phyloP scores from a whole-genome alignment of 2,113 vertebrate species.

The Microtus ochrogaster region DNA sequence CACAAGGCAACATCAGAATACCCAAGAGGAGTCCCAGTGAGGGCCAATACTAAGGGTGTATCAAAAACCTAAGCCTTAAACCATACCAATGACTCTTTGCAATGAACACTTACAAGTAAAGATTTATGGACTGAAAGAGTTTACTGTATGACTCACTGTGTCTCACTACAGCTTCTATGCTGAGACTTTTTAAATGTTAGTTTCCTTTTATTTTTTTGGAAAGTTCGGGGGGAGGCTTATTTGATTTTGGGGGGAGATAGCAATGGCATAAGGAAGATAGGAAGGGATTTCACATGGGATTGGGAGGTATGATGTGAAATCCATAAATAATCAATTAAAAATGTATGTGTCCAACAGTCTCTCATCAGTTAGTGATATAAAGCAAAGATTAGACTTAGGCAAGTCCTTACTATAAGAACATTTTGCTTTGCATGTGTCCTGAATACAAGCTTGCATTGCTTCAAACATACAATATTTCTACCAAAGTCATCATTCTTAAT shows the following conservation, averaged over 20 bases:
- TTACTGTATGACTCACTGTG: not conserved
- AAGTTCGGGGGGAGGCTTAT: not conserved
- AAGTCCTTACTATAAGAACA: not conserved
- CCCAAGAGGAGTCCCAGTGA: not conserved
- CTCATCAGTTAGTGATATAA: not conserved
- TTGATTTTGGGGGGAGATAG: not conserved
- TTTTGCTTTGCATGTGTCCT: not conserved
- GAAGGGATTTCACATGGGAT: not conserved
- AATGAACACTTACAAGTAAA: not conserved
- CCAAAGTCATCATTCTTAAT: not conserved
- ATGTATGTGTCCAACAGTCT: not conserved
- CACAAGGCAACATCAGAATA: not conserved
- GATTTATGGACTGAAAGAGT: not conserved
- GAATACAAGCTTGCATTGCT: not conserved
- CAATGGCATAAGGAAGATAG: not conserved
- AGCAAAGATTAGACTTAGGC: not conserved
- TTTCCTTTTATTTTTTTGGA: not conserved
- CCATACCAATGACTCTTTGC: not conserved
- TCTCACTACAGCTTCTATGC: not conserved
- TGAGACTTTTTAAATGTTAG: not conserved
- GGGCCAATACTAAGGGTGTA: not conserved
- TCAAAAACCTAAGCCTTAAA: not conserved
- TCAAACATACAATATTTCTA: not conserved
- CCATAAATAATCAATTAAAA: not conserved
- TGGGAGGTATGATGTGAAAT: not conserved